A percentile compares a stretch with the other conserved stretches of the same genome.
Evolutionary conservation across 1,140 invertebrate genomes (phyloP).

Genomic region (Drosophila elegans): DNA sequence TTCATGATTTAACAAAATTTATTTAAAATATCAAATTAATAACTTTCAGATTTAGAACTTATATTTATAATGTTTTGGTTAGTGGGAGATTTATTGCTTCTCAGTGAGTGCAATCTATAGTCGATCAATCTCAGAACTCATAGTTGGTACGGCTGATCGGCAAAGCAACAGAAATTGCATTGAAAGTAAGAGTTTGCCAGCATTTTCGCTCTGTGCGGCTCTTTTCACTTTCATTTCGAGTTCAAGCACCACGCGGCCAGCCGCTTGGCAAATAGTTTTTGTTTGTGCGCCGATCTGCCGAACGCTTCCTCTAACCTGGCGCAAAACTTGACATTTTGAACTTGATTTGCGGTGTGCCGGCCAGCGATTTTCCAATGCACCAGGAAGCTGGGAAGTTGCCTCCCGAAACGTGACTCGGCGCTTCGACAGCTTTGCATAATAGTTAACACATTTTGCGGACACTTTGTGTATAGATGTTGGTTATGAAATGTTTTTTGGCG

Average conservation of each 20-base stretch:
- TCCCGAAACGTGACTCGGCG: constrained; percentile 57
- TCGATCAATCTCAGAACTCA: constrained; percentile 13
- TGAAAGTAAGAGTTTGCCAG: constrained; percentile 71
- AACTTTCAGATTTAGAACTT: too few species aligned
- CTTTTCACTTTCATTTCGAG: constrained; percentile 83
- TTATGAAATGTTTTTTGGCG: constrained; percentile 68
- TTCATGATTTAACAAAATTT: too few species aligned
- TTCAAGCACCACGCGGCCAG: constrained; percentile 73
- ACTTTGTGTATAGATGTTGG: constrained; percentile 44
- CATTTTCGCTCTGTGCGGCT: constrained; percentile 48
- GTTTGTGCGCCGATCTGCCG: constrained; percentile 16
- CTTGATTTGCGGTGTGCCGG: constrained; percentile 54
- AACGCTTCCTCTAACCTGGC: constrained; percentile 41
- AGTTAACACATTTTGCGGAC: constrained; percentile 60
- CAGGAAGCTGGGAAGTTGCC: constrained; percentile 29
- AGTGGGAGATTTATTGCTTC: too few species aligned
- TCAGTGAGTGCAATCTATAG: background rate
- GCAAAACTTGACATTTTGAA: constrained; percentile 82
- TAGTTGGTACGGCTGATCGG: constrained; percentile 26
- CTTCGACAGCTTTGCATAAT: constrained; percentile 65
- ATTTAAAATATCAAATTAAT: too few species aligned
- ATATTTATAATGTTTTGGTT: too few species aligned
- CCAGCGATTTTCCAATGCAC: constrained; percentile 19
- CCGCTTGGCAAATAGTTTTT: constrained; percentile 28
- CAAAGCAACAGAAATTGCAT: constrained; percentile 27